Evolutionary conservation across 2,888 invertebrate genomes (phyloP), one percentile per base, ranked within the genome.

Genomic region (Lochmaea crataegi): DNA sequence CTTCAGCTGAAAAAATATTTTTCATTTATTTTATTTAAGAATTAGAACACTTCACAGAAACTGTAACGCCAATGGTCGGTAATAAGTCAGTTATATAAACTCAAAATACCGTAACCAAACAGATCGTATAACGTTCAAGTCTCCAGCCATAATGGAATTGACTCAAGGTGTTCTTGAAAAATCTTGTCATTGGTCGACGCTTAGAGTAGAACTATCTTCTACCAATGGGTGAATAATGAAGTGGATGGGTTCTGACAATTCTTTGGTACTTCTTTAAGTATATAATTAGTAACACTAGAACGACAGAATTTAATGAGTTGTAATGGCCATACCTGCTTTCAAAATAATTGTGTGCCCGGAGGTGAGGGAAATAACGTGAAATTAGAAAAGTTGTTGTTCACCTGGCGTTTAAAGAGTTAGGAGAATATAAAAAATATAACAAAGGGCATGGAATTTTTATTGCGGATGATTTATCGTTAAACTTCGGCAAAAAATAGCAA

Each of bases 281-380:
- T 56, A 41, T 69, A 69, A 69, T 69, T 69, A 69, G 69, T 69
- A 64, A 69, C 69, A 69, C 64, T 69, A 69, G 41, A 69, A 42
- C 32, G 61, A 45, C 56, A 14, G n/a, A 45, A 67, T 42, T 45
- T 67, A 67, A 67, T 58, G 67, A 58, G 58, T 41, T 58, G 22
- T 67, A 67, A 67, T 67, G 48, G 48, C 57, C 42, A 41, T 63
- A 63, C 32, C 41, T 38, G 16, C 18, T 63, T 56, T 26, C 18
- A 18, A 67, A 67, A 42, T 57, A 56, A 67, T 58, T 67, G 58
- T 42, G 14, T 57, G 22, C 26, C 26, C 45, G 57, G 18, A 66
- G 18, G 61, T 16, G 41, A 14, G 51, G 51, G 12, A 16, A 61
- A 58, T 22, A 45, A 22, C 22, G 48, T 67, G 22, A 42, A 67